phyloP scores from a whole-genome alignment of 2,888 invertebrate species.

The Miltochrista miniata region DNA sequence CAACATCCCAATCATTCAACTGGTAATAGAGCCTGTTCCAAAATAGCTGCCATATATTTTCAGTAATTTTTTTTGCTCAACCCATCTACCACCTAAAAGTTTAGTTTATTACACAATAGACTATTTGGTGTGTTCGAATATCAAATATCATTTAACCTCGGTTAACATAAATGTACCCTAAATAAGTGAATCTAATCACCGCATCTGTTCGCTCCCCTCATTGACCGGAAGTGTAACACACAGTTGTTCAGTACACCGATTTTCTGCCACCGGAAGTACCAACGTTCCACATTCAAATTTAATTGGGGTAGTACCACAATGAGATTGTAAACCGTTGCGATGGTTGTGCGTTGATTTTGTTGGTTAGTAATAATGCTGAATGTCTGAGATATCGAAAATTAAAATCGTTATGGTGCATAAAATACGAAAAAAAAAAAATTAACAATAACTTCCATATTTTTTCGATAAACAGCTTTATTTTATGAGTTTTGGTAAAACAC shows the following conservation, averaged over 20 bases:
- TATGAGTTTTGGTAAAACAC: too few relatives aligned
- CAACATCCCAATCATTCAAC: too few relatives aligned
- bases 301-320: conserved; percentile 74
- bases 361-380: neutral
- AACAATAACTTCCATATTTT: too few relatives aligned
- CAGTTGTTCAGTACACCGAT: conserved; percentile 81
- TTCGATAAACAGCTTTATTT: too few relatives aligned
- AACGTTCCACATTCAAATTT: conserved; percentile 81
- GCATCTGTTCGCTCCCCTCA: conserved; percentile 77
- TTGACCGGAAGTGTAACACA: conserved; percentile 78
- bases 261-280: conserved; percentile 81
- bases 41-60: too few relatives aligned
- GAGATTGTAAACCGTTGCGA: conserved; percentile 54
- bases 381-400: too few relatives aligned
- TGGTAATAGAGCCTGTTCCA: too few relatives aligned
- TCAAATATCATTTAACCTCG: conserved; percentile 68
- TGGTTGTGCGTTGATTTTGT: conserved; percentile 42
- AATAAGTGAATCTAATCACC: conserved; percentile 76
- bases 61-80: neutral
- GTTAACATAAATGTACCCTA: conserved; percentile 43
- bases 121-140: conserved; percentile 39
- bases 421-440: too few relatives aligned
- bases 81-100: neutral
- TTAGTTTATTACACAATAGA: neutral
- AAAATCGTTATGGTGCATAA: too few relatives aligned